Evolutionary conservation across 2,113 vertebrate species (phyloP).

Genomic region (Bubo scandiacus): DNA sequence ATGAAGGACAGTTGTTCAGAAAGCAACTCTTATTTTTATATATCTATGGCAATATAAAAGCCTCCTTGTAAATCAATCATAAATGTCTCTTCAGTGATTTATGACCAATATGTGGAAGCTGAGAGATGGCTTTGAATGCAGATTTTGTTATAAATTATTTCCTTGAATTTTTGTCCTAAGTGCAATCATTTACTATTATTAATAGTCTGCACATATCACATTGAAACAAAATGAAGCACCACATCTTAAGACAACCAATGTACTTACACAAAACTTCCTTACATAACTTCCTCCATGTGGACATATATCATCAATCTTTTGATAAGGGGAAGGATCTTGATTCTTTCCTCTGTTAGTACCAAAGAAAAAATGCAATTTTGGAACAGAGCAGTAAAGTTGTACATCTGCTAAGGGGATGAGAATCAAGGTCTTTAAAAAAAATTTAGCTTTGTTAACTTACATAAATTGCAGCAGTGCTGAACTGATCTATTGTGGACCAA

Average conservation of each 20-base stretch:
- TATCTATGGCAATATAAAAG: neutral
- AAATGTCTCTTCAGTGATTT: neutral
- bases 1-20: constrained; percentile 25
- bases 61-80: constrained; percentile 33
- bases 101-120: neutral
- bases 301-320: neutral
- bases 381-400: neutral
- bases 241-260: neutral
- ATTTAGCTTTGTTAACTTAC: neutral
- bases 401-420: neutral
- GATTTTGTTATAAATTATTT: neutral
- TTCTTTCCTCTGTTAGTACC: neutral
- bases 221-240: neutral
- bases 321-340: neutral
- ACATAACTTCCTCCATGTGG: neutral
- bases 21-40: neutral
- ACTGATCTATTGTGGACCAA: neutral
- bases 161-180: neutral
- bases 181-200: neutral
- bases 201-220: neutral
- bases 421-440: neutral
- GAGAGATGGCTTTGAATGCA: constrained; percentile 9
- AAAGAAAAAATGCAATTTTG: neutral
- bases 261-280: neutral
- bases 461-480: neutral